A percentile compares a stretch with the other conserved stretches of the same genome.
Conservation (phyloP, 2,797 vertebrate genomes). For the Tauraco hartlaubi region DNA sequence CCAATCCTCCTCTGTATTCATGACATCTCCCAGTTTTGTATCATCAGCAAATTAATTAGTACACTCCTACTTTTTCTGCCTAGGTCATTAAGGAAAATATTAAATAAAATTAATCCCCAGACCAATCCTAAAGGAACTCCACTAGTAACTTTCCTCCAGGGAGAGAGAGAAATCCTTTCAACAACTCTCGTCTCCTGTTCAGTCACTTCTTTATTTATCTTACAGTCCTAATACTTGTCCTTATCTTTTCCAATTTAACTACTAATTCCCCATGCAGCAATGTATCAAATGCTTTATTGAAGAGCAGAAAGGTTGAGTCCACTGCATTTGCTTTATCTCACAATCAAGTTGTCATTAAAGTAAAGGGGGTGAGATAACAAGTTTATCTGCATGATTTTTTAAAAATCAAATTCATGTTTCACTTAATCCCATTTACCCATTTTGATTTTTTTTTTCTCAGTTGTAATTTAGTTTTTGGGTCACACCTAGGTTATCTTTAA, state of each 20-base stretch:
- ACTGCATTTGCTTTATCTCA: not conserved
- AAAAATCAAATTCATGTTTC: not conserved
- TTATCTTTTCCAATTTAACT: slow-evolving; percentile 65
- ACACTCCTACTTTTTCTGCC: slow-evolving; percentile 71
- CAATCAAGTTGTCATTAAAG: not conserved
- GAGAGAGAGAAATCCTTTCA: slow-evolving; percentile 60
- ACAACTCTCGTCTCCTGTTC: not conserved
- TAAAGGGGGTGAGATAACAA: not conserved
- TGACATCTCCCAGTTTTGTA: slow-evolving; percentile 67
- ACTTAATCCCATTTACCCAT: not conserved
- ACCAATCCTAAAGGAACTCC: slow-evolving; percentile 72
- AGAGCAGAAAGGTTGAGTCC: not conserved
- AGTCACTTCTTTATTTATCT: slow-evolving; percentile 47
- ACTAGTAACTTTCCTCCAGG: slow-evolving; percentile 53
- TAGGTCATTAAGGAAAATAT: slow-evolving; percentile 75
- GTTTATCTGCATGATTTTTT: not conserved
- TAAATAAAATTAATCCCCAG: slow-evolving; percentile 76
- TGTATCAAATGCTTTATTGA: not conserved
- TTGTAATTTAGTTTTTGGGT: not conserved
- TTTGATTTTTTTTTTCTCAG: not conserved
- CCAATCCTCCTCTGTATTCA: slow-evolving; percentile 72
- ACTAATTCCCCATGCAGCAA: slow-evolving; percentile 50
- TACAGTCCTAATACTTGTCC: slow-evolving; percentile 18
- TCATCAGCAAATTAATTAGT: slow-evolving; percentile 75
- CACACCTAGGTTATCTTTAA: not conserved